These are phyloP conservation scores for Pachyseris speciosa DNA, from an alignment of 64 coral and sea anemone genomes.

Conservation along the genomic window DNA sequence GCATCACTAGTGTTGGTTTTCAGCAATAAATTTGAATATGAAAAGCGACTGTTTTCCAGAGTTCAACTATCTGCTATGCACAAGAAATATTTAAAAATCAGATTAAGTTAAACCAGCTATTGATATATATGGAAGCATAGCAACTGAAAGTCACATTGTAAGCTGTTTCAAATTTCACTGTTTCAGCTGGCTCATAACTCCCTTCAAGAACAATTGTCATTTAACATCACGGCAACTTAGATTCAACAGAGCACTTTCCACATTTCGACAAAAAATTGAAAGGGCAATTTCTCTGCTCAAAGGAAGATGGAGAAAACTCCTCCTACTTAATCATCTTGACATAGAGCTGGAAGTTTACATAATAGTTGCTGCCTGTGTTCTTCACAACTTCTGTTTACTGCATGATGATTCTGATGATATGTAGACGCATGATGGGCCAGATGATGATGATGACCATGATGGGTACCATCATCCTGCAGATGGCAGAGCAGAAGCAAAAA, in stretches of 20 bases:
- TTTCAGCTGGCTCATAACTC: constrained; percentile 66
- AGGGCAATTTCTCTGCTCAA: constrained; percentile 60
- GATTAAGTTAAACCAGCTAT: too few relatives aligned
- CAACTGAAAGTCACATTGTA: too few relatives aligned
- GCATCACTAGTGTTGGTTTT: too few relatives aligned
- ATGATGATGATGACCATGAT: constrained; percentile 14
- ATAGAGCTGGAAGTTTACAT: constrained; percentile 35
- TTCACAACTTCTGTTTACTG: constrained; percentile 62
- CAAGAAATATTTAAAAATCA: too few relatives aligned
- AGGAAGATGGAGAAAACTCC: constrained; percentile 63
- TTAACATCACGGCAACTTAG: constrained; percentile 1
- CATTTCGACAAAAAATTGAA: constrained; percentile 4
- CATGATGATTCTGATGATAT: constrained; percentile 56
- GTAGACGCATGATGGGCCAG: not conserved
- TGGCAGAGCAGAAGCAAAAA: constrained; percentile 7
- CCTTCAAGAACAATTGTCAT: constrained; percentile 64
- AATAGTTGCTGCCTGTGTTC: constrained; percentile 62
- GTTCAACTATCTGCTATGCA: too few relatives aligned
- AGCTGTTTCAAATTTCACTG: not conserved
- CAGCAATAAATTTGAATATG: too few relatives aligned
- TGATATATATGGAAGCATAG: too few relatives aligned
- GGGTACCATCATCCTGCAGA: not conserved
- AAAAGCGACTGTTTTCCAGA: too few relatives aligned
- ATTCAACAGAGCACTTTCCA: constrained; percentile 40
- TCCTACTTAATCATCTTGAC: constrained; percentile 35